Evolutionary conservation across 1,140 invertebrate genomes (phyloP), one percentile per base, ranked within the genome.

Genomic region (Drosophila mayri): DNA sequence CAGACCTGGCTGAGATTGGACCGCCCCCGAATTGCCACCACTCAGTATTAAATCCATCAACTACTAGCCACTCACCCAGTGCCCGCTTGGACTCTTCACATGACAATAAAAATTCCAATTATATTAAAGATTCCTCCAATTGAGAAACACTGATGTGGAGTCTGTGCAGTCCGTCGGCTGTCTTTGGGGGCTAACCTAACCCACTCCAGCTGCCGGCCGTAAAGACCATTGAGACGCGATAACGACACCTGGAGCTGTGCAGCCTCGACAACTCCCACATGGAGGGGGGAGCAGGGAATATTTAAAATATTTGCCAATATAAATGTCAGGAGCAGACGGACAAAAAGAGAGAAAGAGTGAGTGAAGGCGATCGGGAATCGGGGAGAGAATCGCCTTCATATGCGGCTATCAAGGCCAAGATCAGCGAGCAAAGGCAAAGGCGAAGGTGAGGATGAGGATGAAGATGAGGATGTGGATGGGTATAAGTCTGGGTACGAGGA

Each of bases 241-340:
- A 79, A 79, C 76, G 55, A 79, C 76, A 79, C 76, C 66, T 79
- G 79, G 50, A 55, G 40, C 46, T 43, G 38, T 37, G 25, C 44
- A 18, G 37, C 63, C 47, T 50, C 2, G 52, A 76, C 66, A 57
- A 76, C 71, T 50, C 81, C 73, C 77, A 66, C 85, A 65, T 20
- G 40, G 5, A 55, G 20, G 25, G 32, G 22, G 41, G 22, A 22
- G 43, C 43, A 50, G 47, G 67, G 63, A 71, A 84, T 84, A 90
- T 85, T 81, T 85, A 75, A 88, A 88, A 88, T 90, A 90, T 88
- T 85, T 78, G 78, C 81, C 85, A 90, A 88, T 88, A 90, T 85
- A 88, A 88, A 90, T 83, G 85, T 88, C 85, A 88, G 87, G 40
- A 72, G 52, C 30, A 52, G 50, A 28, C 35, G 38, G 40, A 30